Base-by-base conservation (phyloP, 2,113 vertebrate genomes). In the Baryphthengus martii region DNA sequence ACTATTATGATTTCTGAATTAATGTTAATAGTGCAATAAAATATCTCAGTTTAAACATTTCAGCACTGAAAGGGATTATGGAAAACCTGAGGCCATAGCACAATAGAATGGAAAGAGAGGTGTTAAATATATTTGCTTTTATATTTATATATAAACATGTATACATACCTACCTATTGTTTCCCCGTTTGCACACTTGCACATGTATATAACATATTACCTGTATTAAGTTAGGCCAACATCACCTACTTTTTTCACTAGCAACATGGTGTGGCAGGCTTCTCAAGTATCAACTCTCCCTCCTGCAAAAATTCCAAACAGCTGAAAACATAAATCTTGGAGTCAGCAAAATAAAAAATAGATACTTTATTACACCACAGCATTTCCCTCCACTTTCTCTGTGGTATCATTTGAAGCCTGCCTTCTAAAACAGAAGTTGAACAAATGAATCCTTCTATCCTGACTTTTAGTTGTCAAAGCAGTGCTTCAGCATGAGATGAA, bases 391-490 rank as follows among this genome's bases (percentile, higher is more conserved):
- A 39, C 90, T 95, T 96, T 97, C 96, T 97, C 97, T 92, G 70
- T 85, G 73, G 95, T 97, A 96, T 97, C 95, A 97, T 98, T 97
- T 98, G 96, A 98, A 97, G 96, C 85, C 95, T 97, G 96, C 94
- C 97, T 98, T 98, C 97, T 95, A 95, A 98, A 98, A 97, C 98
- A 97, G 96, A 98, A 98, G 97, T 97, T 97, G 97, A 98, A 97
- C 98, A 98, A 98, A 98, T 98, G 98, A 98, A 98, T 98, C 97
- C 97, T 98, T 98, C 98, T 98, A 97, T 98, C 97, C 91, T 97
- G 97, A 96, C 97, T 98, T 98, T 96, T 86, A 94, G 97, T 97
- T 98, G 97, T 98, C 97, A 98, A n/a, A n/a, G 98, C 97, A 97
- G 96, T 94, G 97, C 92, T 98, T 97, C 97, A 97, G 96, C n/a